phyloP scores from a whole-genome alignment of 1,140 invertebrate genomes.

The Leptestheria dahalacensis region DNA sequence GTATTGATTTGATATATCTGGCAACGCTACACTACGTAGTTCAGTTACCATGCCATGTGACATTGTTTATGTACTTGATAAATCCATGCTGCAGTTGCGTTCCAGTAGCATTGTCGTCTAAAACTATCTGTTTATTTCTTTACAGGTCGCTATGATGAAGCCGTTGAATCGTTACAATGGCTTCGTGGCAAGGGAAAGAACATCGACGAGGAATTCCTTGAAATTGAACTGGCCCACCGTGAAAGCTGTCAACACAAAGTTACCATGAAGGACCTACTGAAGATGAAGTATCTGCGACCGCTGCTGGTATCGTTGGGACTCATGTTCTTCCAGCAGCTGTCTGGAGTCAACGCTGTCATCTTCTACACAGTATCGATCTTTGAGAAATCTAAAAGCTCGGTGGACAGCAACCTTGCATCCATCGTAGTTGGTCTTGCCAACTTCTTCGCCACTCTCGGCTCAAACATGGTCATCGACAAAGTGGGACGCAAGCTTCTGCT shows the following conservation, averaged over 20 bases:
- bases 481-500: slow-evolving; percentile 69
- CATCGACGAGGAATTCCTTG: slow-evolving; percentile 60
- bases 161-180: slow-evolving; percentile 56
- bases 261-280: slow-evolving; percentile 33
- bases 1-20: too few relatives aligned
- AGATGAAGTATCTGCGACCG: slow-evolving; percentile 48
- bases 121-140: too few relatives aligned
- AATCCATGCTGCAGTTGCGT: too few relatives aligned
- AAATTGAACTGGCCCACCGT: slow-evolving; percentile 54
- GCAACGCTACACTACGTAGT: too few relatives aligned
- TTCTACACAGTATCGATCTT: slow-evolving; percentile 84
- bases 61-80: neutral
- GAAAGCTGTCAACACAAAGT: slow-evolving; percentile 27
- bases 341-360: slow-evolving; percentile 82
- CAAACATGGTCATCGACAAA: slow-evolving; percentile 63
- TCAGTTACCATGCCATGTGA: too few relatives aligned
- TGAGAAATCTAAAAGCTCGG: slow-evolving; percentile 41
- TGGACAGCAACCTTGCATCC: slow-evolving; percentile 47
- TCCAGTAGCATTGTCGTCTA: too few relatives aligned
- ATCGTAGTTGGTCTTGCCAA: slow-evolving; percentile 76
- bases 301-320: slow-evolving; percentile 63
- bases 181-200: slow-evolving; percentile 52
- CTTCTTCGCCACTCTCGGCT: slow-evolving; percentile 70
- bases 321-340: slow-evolving; percentile 88
- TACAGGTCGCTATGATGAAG: slow-evolving; percentile 44